Base-by-base conservation (phyloP, 2,113 vertebrate species). In the Hydrochoerus hydrochaeris region DNA sequence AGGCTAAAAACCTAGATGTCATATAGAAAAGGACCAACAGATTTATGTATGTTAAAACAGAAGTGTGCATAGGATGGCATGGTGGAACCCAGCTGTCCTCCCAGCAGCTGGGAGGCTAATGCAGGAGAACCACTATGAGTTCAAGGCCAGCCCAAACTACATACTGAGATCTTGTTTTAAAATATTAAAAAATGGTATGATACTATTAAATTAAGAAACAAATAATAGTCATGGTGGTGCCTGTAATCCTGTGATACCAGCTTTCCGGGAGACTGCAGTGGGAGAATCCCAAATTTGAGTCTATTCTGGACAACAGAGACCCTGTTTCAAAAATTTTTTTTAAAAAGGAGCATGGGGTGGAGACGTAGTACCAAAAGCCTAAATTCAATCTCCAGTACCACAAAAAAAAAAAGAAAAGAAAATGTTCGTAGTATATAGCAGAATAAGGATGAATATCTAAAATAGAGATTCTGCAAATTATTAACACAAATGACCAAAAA, bases 1-100 rank as follows among this genome's bases (percentile, higher is more conserved):
- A 95, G 60, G 32, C 26, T 38, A n/a, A 88, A 95, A 87, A 57
- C 32, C 62, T 73, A 78, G 63, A 69, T n/a, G 54, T 71, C 52
- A 57, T 46, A 38, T 6, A 73, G 46, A 80, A 75, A 82, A 85
- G 2, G 28, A 85, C 26, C 38, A 44, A 71, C 20, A 73, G 35
- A 92, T 91, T 67, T 91, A n/a, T 77, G 12, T 90, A 38, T 38
- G 75, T 65, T 73, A 63, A 94, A 95, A 77, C 38, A 62, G 80
- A 32, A 63, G 4, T 54, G 20, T 5, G 88, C 69, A 69, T 75
- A 5, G 24, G 24, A 20, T 46, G 73, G 73, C 41, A 16, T 14
- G 26, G 41, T 44, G 24, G 41, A 4, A 12, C 75, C 32, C 14
- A 52, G 28, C 12, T 49, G 44, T 78, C 49, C 17, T 32, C 11